phyloP scores from a whole-genome alignment of 2,888 invertebrate species.

The Chelonus formosanus region DNA sequence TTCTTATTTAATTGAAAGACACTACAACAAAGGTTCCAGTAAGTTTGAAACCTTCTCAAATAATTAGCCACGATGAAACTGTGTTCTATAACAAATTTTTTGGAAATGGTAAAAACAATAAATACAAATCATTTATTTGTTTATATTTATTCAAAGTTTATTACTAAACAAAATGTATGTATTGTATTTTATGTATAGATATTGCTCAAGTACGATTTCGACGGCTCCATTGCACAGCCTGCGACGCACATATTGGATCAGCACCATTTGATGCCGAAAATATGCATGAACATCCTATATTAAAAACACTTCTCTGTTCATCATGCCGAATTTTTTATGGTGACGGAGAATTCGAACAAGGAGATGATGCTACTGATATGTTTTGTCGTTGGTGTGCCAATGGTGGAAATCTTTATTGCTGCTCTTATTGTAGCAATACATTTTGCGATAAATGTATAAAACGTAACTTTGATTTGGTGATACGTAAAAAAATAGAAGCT shows the following conservation, averaged over 20 bases:
- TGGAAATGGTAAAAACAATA: no score
- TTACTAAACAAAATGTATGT: no score
- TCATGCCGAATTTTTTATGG: conserved; percentile 81
- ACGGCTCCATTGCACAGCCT: conserved; percentile 78
- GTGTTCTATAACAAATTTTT: no score
- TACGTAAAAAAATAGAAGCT: conserved; percentile 76
- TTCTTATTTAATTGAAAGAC: no score
- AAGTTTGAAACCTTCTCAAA: no score
- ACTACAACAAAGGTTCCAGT: no score
- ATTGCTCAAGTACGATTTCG: conserved; percentile 70
- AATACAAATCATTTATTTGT: no score
- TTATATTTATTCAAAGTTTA: no score
- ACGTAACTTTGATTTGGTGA: conserved; percentile 74
- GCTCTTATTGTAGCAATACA: conserved; percentile 72
- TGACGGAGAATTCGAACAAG: conserved; percentile 83
- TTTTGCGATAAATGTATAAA: conserved; percentile 77
- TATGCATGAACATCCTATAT: conserved; percentile 77
- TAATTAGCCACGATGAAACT: no score
- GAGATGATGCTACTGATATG: conserved; percentile 83
- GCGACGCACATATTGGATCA: conserved; percentile 79
- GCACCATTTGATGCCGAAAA: conserved; percentile 72
- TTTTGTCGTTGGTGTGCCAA: conserved; percentile 88
- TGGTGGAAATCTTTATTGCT: conserved; percentile 81
- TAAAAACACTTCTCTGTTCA: conserved; percentile 77
- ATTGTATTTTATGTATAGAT: conserved; percentile 56